Base-by-base conservation (phyloP, 2,888 invertebrate species). In the Oeneis ivallda region DNA sequence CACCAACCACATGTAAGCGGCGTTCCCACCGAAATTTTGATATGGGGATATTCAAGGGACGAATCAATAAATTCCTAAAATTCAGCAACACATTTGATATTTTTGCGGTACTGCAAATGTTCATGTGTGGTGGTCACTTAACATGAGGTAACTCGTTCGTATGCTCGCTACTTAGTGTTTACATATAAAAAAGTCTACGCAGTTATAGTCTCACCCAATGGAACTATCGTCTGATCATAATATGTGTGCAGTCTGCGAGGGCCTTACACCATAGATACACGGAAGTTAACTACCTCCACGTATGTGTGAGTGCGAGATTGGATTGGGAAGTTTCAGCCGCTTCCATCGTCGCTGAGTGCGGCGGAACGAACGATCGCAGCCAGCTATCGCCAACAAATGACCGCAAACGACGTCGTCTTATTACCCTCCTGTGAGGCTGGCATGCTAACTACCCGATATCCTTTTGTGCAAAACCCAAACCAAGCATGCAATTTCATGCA, bases 321-420 rank as follows among this genome's bases (percentile, higher is more conserved):
- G 61, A 66, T 72, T 64, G 64, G 57, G 68, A 70, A 71, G 69
- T 68, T 73, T 70, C 68, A 72, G 70, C 69, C 64, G 65, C 70
- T 69, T 69, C 68, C 67, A 69, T 72, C 71, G 70, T 71, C 72
- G 70, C 74, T 71, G 66, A 71, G 71, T 70, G 66, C 64, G 43
- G 64, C 57, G 52, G 62, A 70, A 66, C 69, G 67, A 65, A 66
- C 69, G 66, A 68, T 65, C 62, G 64, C 65, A 64, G 67, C 65
- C 62, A 61, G 65, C 67, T 67, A 67, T 70, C 62, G 70, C 58
- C 65, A 70, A 67, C 66, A 70, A 66, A 70, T 60, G 70, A 68
- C 64, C 68, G 68, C 52, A 52, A 70, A 70, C 67, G 67, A 66
- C 49, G 57, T 65, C 67, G 62, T 52, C 57, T 65, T 65, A 67